Conservation (phyloP, 1,140 invertebrate genomes). For the Orius insidiosus region DNA sequence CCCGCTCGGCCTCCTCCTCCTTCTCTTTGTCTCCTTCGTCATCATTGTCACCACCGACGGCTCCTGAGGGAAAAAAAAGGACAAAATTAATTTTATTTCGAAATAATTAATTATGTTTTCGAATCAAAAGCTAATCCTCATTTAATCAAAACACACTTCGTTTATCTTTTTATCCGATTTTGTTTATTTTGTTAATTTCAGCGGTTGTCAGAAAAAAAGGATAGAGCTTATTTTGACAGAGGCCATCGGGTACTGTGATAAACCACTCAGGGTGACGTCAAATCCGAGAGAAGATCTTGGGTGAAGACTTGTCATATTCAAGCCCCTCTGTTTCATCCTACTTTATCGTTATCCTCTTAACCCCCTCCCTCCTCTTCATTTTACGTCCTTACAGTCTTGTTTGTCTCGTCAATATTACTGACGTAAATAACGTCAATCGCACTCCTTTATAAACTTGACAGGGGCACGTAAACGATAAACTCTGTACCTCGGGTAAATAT, state of each 20-base stretch:
- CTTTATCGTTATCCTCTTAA: not conserved
- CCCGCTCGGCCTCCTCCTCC: constrained; percentile 86
- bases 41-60: constrained; percentile 73
- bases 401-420: constrained; percentile 2
- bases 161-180: not conserved
- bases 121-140: not conserved
- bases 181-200: not conserved
- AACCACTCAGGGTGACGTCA: not conserved
- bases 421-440: constrained; percentile 2
- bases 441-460: not conserved
- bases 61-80: constrained; percentile 36
- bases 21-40: constrained; percentile 82
- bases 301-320: constrained; percentile 1
- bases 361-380: constrained; percentile 3
- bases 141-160: not conserved
- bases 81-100: not conserved
- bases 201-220: not conserved
- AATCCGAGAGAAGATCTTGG: not conserved
- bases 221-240: constrained; percentile 3
- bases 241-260: not conserved
- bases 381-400: not conserved
- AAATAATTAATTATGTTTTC: not conserved
- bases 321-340: not conserved
- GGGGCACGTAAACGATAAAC: too few species aligned
- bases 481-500: not conserved